phyloP scores from a whole-genome alignment of 1,140 invertebrate genomes.

The Drosophila erecta region DNA sequence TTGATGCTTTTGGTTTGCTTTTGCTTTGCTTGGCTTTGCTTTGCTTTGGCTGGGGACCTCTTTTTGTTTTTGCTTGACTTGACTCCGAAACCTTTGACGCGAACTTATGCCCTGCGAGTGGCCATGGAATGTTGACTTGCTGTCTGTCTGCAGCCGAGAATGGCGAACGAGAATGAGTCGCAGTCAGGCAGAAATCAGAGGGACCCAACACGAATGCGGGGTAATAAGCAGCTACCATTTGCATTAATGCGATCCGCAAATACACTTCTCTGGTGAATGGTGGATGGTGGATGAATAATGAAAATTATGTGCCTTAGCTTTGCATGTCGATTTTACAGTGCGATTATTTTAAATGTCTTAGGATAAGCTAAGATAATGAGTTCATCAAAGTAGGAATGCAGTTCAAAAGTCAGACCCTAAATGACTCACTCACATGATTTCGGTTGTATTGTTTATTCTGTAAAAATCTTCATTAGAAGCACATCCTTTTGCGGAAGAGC shows the following conservation, averaged over 20 bases:
- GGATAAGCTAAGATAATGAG: not conserved
- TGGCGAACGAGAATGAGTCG: constrained; percentile 51
- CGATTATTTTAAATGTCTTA: not conserved
- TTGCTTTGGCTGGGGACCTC: not conserved
- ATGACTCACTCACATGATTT: too few species aligned
- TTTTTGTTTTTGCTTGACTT: constrained; percentile 42
- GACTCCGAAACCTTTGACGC: constrained; percentile 78
- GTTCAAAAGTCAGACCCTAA: too few species aligned
- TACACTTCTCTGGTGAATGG: constrained; percentile 5
- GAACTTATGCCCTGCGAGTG: constrained; percentile 82
- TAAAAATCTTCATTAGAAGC: not conserved
- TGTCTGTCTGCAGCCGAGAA: constrained; percentile 62
- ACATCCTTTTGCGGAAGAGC: constrained; percentile 1
- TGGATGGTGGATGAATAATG: too few species aligned
- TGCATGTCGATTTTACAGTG: too few species aligned
- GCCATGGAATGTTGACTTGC: constrained; percentile 80
- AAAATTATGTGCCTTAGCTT: not conserved
- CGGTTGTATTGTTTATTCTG: too few species aligned
- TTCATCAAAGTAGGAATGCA: too few species aligned
- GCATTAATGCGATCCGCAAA: not conserved
- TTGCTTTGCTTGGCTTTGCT: not conserved
- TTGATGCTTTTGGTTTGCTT: constrained; percentile 22
- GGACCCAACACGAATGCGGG: constrained; percentile 3
- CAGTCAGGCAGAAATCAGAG: constrained; percentile 44
- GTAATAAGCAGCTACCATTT: constrained; percentile 16